Base-by-base conservation (phyloP, 2,113 vertebrate genomes). In the Aldabrachelys gigantea region DNA sequence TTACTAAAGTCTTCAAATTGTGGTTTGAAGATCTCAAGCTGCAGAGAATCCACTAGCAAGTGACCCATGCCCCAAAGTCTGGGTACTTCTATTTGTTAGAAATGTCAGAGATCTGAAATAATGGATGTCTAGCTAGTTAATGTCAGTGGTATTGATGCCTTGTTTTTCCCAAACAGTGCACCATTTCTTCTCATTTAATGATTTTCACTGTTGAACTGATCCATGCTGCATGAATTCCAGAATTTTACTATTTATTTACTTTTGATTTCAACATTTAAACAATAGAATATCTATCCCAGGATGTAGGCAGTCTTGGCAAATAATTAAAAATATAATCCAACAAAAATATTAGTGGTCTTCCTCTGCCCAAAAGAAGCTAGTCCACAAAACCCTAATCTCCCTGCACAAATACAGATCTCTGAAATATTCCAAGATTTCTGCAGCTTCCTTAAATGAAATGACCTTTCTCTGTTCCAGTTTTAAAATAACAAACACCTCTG, bases 281-380 rank as follows among this genome's bases (percentile, higher is more conserved):
- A n/a, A n/a, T 69, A 69, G 65, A 27, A 75, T 79, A 83, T 89
- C 52, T 54, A 50, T 87, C 50, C 50, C 65, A 56, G 31, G 35
- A 69, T 69, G 65, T 5, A 52, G 75, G 54, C 81, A 69, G 57
- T 54, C 92, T 65, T 91, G 79, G 75, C 80, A 94, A 96, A 87
- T 27, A 79, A 4, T 91, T 62, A 85, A 88, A 89, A 92, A 94
- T 95, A 95, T 84, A 44, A 27, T 44, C 21, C 24, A 76, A 44
- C n/a, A 25, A 10, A 76, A 44, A 24, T 11, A 44, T 83, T 35
- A 89, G 79, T 83, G 80, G n/a, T 84, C 47, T 6, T 92, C 50
- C 57, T 91, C 75, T 94, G 79, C 75, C 90, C 91, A 91, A 62
- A 94, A 91, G 83, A 95, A 95, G 91, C 89, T 92, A 87, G 94